Base-by-base conservation (phyloP, 2,888 invertebrate genomes). In the Chloromyia formosa region DNA sequence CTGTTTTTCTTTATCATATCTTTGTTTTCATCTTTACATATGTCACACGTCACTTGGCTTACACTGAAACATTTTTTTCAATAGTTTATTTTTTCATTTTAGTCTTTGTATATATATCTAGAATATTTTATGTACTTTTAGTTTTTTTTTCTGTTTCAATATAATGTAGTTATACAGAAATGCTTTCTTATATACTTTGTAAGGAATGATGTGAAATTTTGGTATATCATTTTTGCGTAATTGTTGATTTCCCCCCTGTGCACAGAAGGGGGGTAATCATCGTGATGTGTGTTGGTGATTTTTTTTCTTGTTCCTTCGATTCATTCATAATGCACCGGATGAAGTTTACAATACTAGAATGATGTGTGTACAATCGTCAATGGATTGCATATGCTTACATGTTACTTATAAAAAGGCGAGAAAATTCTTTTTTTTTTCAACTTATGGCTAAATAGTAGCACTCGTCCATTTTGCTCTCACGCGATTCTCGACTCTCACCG, bases 331-430 rank as follows among this genome's bases (percentile, higher is more conserved):
- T 69, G 53, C 27, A 66, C 66, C 35, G 20, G 10, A 35, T 66
- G 66, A 22, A 40, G 18, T 66, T 42, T 66, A 22, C 66, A 66
- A 66, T 66, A 49, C 45, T 66, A 71, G 71, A 56, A 56, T 71
- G 23, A 40, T 58, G 56, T 20, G 71, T 35, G 27, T 35, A 35
- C 71, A 71, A 58, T 71, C 71, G 22, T 58, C 20, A 16, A 71
- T 35, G 40, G 58, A 56, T 56, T 58, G 23, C 71, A 58, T 53
- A 71, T 71, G 53, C 27, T 54, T 69, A 53, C 16, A 23, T 53
- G 23, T 69, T 69, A 71, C 22, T 71, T 71, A 58, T 71, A 71
- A 71, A 71, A 71, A 71, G 71, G 58, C 56, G 71, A 58, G 71
- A 56, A 27, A 71, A 58, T 56, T 56, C 27, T n/a, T 49, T 3